Percentiles rank a stretch among this genome's conserved stretches.
phyloP scores from a whole-genome alignment of 2,113 vertebrate species.

The Microcebus griseorufus region DNA sequence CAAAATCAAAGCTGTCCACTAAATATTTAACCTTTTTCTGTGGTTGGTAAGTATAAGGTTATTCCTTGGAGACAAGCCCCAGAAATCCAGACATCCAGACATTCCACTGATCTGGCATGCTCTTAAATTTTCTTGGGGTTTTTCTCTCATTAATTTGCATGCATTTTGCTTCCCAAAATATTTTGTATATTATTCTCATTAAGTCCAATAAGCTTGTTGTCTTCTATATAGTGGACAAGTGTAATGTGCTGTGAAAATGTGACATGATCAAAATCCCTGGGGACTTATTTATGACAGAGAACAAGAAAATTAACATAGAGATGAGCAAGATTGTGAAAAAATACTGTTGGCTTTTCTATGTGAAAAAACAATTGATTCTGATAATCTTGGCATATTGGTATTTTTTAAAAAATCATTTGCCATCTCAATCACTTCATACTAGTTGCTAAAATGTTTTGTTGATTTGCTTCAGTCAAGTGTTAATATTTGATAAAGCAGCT shows the following conservation, averaged over 20 bases:
- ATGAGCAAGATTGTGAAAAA: neutral
- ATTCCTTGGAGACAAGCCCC: neutral
- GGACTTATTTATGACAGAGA: neutral
- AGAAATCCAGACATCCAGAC: neutral
- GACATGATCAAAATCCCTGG: neutral
- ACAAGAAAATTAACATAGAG: neutral
- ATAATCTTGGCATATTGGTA: slow-evolving; percentile 1
- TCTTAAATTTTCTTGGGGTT: neutral
- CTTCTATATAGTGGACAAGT: neutral
- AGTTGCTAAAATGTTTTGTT: neutral
- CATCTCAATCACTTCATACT: neutral
- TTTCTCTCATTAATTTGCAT: neutral
- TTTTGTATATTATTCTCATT: neutral
- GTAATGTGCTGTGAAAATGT: neutral
- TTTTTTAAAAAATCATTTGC: neutral
- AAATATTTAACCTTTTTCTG: neutral
- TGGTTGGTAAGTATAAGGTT: neutral
- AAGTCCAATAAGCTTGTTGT: neutral
- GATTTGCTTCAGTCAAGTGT: neutral
- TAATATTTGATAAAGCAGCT: neutral
- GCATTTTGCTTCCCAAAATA: neutral
- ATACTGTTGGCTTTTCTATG: neutral
- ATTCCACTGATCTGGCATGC: neutral
- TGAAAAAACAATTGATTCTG: neutral
- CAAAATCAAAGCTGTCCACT: neutral